Base-by-base conservation (phyloP, 2,888 invertebrate species). In the Aporophyla lueneburgensis region DNA sequence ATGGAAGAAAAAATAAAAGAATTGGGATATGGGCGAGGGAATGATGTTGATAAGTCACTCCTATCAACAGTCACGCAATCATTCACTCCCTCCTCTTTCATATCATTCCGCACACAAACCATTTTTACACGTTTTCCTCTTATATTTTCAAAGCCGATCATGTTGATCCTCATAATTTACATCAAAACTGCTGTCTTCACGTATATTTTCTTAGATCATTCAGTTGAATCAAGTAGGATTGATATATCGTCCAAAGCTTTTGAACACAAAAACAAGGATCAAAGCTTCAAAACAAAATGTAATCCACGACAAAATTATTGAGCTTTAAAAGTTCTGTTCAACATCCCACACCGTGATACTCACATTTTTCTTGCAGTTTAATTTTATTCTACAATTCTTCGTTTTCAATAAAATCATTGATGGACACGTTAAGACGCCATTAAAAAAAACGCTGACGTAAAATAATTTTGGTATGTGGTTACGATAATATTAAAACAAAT, bases 241-340 rank as follows among this genome's bases (percentile, higher is more conserved):
- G 77, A 87, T 83, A 70, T 75, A 79, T 77, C 61, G 72, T 67
- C 58, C 62, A 56, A 74, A 46, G 33, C 68, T 81, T 86, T 88
- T 88, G 88, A 88, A 85, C 63, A 84, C 74, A 33, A 40, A 75
- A 46, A 43, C 51, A 49, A 56, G 70, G 85, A 88, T 87, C 84
- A 88, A 87, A 82, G 74, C 51, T 73, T 81, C 76, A 85, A 78
- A 78, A 87, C 70, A 87, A 79, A 79, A 81, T 85, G 71, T 78
- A 72, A 80, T 82, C 68, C 70, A 74, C 72, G 74, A 73, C 70
- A 74, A 72, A 65, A 76, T 81, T 83, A 83, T 69, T 72, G 80
- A 54, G 59, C 43, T 88, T 88, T 86, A 85, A 86, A 80, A 81
- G 76, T 70, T 83, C 71, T 83, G 73, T 74, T 73, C 71, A 61